Conservation (phyloP, 2,113 vertebrate species). For the Dasyprocta punctata region DNA sequence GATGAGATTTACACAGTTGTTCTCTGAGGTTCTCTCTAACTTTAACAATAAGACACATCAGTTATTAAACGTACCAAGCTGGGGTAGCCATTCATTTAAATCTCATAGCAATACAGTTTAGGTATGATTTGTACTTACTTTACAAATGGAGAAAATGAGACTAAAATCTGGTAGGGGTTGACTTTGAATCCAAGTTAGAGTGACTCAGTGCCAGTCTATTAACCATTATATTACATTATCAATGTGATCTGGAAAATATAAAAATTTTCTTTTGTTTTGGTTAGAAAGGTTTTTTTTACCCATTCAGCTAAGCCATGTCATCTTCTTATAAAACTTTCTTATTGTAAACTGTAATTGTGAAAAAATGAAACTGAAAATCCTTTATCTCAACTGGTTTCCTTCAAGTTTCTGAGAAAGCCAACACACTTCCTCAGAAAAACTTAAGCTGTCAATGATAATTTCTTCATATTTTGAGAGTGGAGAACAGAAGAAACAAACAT, state of each 20-base stretch:
- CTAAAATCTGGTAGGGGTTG: too few relatives aligned
- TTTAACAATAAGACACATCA: too few relatives aligned
- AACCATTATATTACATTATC: neutral
- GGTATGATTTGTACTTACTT: too few relatives aligned
- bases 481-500: conserved; percentile 12
- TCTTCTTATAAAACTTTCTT: neutral
- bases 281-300: conserved; percentile 36
- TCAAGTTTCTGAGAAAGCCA: conserved; percentile 61
- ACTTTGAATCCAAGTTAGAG: too few relatives aligned
- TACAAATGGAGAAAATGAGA: too few relatives aligned
- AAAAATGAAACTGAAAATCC: conserved; percentile 46
- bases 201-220: neutral
- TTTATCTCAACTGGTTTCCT: conserved; percentile 48
- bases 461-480: conserved; percentile 40
- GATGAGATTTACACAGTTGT: too few relatives aligned
- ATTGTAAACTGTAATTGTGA: conserved; percentile 32
- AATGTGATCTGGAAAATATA: neutral
- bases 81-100: too few relatives aligned
- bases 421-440: conserved; percentile 40
- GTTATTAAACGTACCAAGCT: too few relatives aligned
- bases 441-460: conserved; percentile 14
- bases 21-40: too few relatives aligned
- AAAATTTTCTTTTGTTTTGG: neutral
- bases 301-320: neutral
- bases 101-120: too few relatives aligned